Evolutionary conservation across 2,888 invertebrate genomes (phyloP), one percentile per base, ranked within the genome.

Genomic region (Eilema caniola): DNA sequence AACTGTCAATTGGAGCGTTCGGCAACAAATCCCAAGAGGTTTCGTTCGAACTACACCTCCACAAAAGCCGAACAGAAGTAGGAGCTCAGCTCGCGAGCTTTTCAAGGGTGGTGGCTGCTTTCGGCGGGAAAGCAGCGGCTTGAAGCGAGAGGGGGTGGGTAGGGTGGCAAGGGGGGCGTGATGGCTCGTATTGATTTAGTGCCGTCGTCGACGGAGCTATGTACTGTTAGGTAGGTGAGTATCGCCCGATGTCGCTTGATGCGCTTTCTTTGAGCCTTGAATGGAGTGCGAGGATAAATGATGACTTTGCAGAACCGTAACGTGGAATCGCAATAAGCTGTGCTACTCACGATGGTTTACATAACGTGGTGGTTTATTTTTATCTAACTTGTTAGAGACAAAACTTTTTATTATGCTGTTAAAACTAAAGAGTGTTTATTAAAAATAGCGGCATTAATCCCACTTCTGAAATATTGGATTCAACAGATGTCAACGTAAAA

Each of bases 171-270:
- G 87, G 88, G 89, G 91, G 92, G 92, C 88, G 93, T 94, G 95
- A 95, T 95, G 95, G 95, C 93, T 93, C 94, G 95, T 95, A 95
- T 95, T 95, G 95, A 95, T 95, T 95, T 95, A 95, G 95, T 95
- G 95, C 95, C 95, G 95, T 95, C 95, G 95, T 95, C 95, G 95
- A 92, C 93, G 93, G 86, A 90, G 93, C 94, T 94, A 94, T 93
- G 93, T 94, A 93, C 91, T 91, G 89, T 86, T 92, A 91, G 90
- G 87, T 92, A 92, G 91, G 91, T 89, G 89, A 88, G 89, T 92
- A 92, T 90, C 89, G 90, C 86, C 83, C 86, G 86, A 86, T 90
- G 92, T 92, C 93, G 94, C 93, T 94, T 93, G 91, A 94, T 94
- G 94, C 95, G 95, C 94, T 95, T 95, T 94, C 93, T 93, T 93